Evolutionary conservation across 2,888 invertebrate species (phyloP), one percentile per base, ranked within the genome.

Genomic region (Palloptera scutellata): DNA sequence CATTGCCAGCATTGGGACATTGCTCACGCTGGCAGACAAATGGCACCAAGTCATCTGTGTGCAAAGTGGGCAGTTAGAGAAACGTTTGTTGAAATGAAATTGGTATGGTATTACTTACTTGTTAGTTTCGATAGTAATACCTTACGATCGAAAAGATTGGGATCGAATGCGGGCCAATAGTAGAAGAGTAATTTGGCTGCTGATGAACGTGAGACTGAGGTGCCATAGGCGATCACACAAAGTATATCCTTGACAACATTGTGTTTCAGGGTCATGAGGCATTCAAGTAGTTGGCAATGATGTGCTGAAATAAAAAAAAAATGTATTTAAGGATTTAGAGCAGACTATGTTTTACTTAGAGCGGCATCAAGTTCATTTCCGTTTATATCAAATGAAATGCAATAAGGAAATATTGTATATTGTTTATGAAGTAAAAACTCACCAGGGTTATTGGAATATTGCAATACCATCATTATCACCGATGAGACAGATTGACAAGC

Each of bases 101-200:
- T n/a, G 8, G 11, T 2, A 45, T 6, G 20, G 10, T 45, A 12
- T 10, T 52, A 85, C 87, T 87, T 81, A 94, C 95, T 94, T 73
- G 94, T 91, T 79, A 95, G 91, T 87, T 95, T 95, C 79, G 94
- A 92, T 66, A 95, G 90, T 66, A 95, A 88, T 2, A 93, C 93
- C 79, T 94, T 93, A 64, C 96, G 88, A 83, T 98, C 98, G 78
- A 96, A 94, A 8, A 96, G 89, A 80, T 94, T 94, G 30, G 97
- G 94, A 85, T 98, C 97, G 79, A 98, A 93, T 4, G 97, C 94
- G 5, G 99, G 99, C 98, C 98, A 99, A 85, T 99, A 99, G 87
- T 98, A 97, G 86, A 99, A 98, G 60, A 99, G 89, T 51, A 99
- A 88, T 86, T 98, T 97, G 63, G 97, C 97, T 1, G 98, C 98